phyloP scores from a whole-genome alignment of 2,797 vertebrate genomes.

The Molossus molossus region DNA sequence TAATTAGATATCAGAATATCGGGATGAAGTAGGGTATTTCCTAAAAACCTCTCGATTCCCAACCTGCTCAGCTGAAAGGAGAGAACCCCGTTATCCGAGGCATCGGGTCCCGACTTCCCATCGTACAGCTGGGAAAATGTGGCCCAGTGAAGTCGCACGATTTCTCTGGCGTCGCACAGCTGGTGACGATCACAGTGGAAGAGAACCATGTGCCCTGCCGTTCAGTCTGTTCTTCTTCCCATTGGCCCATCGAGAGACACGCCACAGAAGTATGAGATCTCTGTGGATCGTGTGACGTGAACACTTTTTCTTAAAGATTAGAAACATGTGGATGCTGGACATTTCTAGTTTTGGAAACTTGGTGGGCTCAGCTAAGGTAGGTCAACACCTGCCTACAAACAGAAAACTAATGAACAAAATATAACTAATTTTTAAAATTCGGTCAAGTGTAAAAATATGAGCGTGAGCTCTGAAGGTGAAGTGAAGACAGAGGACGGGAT shows the following conservation, averaged over 20 bases:
- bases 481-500: not conserved
- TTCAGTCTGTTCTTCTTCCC: not conserved
- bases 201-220: not conserved
- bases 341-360: not conserved
- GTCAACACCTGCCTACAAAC: not conserved
- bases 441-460: not conserved
- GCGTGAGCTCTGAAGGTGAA: not conserved
- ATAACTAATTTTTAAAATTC: not conserved
- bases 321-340: not conserved
- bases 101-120: not conserved
- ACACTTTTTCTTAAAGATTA: not conserved
- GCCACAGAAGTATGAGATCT: not conserved
- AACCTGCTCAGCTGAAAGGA: not conserved
- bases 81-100: not conserved
- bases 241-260: not conserved
- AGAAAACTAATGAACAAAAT: not conserved
- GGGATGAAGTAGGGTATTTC: not conserved
- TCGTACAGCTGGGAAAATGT: not conserved
- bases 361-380: not conserved
- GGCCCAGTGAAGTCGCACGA: not conserved
- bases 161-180: not conserved
- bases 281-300: not conserved
- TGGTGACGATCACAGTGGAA: not conserved
- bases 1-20: not conserved
- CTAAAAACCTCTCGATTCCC: not conserved